Percentiles rank a stretch among this genome's conserved stretches.
These are phyloP conservation scores for Callochromis pleurospilus DNA, from an alignment of 2,113 vertebrate species.

Conservation along the genomic window DNA sequence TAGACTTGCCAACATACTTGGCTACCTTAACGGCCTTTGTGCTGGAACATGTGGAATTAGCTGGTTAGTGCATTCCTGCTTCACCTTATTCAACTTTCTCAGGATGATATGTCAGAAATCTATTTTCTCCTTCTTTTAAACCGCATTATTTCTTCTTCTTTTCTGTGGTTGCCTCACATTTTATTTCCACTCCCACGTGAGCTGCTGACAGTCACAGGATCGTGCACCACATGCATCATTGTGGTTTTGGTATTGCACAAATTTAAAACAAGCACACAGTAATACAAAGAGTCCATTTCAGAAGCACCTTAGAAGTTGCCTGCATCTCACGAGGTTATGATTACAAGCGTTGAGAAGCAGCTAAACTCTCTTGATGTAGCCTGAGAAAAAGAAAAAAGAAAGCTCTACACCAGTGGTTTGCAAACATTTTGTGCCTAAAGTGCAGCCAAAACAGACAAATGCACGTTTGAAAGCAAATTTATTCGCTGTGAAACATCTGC, in stretches of 20 bases:
- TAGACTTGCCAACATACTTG: neutral
- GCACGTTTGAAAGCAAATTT: neutral
- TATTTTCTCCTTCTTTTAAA: neutral
- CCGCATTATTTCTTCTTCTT: neutral
- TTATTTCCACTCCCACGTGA: neutral
- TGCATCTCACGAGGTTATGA: neutral
- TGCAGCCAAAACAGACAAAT: rapidly evolving
- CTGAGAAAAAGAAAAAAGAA: neutral
- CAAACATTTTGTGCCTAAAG: neutral
- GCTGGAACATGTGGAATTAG: neutral
- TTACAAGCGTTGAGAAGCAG: neutral
- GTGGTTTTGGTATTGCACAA: neutral
- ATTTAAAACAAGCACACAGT: neutral
- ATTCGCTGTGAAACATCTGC: too few species aligned
- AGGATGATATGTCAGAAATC: neutral
- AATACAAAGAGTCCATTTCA: neutral
- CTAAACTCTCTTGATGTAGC: neutral
- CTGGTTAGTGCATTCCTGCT: neutral
- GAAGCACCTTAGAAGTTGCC: neutral
- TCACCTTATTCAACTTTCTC: neutral
- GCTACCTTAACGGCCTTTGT: neutral
- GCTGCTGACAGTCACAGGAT: neutral
- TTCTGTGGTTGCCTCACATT: neutral
- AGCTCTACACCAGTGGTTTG: rapidly evolving
- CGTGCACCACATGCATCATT: neutral